Base-by-base conservation (phyloP, 2,113 vertebrate species). In the Sapayoa aenigma region DNA sequence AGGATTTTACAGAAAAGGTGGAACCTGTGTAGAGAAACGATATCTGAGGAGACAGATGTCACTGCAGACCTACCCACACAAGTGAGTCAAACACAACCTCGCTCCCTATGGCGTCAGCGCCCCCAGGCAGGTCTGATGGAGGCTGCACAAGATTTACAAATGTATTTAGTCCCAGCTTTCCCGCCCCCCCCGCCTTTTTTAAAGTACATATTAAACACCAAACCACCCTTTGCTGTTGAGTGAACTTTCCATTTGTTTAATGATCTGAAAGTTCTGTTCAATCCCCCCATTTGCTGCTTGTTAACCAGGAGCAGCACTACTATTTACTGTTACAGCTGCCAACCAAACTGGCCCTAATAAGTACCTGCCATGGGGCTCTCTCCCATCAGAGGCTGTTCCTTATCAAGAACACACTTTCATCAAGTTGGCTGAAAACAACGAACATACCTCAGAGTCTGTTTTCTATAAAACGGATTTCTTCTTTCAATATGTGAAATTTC, bases 351-450 rank as follows among this genome's bases (percentile, higher is more conserved):
- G 41, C 31, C 67, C 80, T 89, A 94, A 94, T 78, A 93, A 93
- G 67, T 66, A 52, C 85, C 93, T 94, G 85, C 35, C 52, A 0
- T 44, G 59, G 78, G 55, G 62, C 66, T 90, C 44, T 49, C 62
- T 62, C 56, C 69, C 86, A 73, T 53, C 79, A 78, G 41, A 87
- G 73, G 83, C 92, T 92, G 82, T 15, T 95, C 44, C 87, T 95
- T 86, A 94, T 88, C 91, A 93, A 84, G 33, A 82, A 56, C 59
- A 71, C 82, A 87, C 77, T 94, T 93, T 53, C 84, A 79, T 79
- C 69, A 86, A 58, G 21, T 84, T 90, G 49, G 53, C 75, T 94
- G 80, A 94, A 97, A 96, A 81, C 80, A 94, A 89, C 25, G 33
- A 92, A 83, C 76, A 65, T n/a, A 59, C 73, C 25, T 50, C 87